A percentile compares a stretch with the other conserved stretches of the same genome.
phyloP scores from a whole-genome alignment of 1,140 invertebrate genomes.

The Brachionus asplanchnoidis region DNA sequence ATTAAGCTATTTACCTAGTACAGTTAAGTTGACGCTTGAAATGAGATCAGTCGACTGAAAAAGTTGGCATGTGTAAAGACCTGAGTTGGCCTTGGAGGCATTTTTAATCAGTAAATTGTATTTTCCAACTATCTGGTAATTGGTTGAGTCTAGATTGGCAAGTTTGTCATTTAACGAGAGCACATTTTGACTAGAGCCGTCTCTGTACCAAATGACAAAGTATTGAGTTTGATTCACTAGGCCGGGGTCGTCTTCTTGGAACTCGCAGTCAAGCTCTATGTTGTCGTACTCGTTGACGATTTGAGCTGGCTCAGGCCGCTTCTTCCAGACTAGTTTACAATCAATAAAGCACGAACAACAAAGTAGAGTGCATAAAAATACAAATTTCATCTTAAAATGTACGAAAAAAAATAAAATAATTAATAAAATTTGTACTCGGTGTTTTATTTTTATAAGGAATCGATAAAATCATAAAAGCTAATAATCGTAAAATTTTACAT shows the following conservation, averaged over 20 bases:
- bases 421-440: background rate
- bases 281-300: background rate
- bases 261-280: background rate
- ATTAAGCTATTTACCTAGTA: background rate
- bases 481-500: conserved; percentile 25
- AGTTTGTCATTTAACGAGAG: conserved; percentile 25
- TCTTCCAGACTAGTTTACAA: conserved; percentile 32
- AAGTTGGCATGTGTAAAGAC: conserved; percentile 40
- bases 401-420: conserved; percentile 1
- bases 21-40: conserved; percentile 32
- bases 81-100: conserved; percentile 5
- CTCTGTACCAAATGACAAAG: conserved; percentile 39
- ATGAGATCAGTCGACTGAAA: conserved; percentile 36
- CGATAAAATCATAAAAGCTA: conserved; percentile 26
- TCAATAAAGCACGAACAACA: background rate
- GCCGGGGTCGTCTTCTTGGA: background rate
- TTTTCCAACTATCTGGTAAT: conserved; percentile 13
- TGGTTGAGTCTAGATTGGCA: conserved; percentile 1
- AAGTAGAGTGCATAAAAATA: background rate
- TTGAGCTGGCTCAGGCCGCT: background rate
- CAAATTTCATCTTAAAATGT: conserved; percentile 18
- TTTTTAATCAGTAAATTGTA: conserved; percentile 37
- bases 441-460: conserved; percentile 22
- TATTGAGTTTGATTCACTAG: background rate
- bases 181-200: conserved; percentile 38